These are phyloP conservation scores for Pomacea maculata DNA, from an alignment of 1,140 invertebrate genomes.

Conservation along the genomic window DNA sequence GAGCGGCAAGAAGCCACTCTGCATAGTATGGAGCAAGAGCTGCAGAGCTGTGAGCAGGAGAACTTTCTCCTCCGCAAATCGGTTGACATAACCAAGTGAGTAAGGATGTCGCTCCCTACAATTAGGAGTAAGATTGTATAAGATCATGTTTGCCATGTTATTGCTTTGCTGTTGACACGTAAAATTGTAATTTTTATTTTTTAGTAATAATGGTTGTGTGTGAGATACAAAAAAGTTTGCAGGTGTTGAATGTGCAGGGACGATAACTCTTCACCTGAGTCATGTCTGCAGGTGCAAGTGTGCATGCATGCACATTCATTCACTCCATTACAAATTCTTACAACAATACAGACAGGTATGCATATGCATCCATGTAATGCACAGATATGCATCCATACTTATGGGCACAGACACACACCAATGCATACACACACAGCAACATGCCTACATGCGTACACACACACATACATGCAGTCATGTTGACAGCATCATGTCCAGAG, in stretches of 20 bases:
- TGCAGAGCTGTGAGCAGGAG: constrained; percentile 33
- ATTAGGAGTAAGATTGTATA: too few relatives aligned
- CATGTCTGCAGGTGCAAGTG: background rate
- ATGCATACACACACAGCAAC: background rate
- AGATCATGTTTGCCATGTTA: too few relatives aligned
- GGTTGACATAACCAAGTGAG: constrained; percentile 54
- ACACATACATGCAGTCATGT: background rate
- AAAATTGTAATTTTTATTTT: background rate
- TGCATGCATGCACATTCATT: background rate
- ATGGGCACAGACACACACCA: too few relatives aligned
- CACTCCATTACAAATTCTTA: too few relatives aligned
- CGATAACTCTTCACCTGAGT: too few relatives aligned
- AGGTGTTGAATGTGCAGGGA: too few relatives aligned
- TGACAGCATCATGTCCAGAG: background rate
- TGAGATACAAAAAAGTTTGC: too few relatives aligned
- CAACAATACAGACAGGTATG: too few relatives aligned
- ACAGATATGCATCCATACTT: too few relatives aligned
- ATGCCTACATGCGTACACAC: background rate
- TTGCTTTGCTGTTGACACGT: too few relatives aligned
- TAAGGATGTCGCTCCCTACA: too few relatives aligned
- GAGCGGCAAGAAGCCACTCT: constrained; percentile 55
- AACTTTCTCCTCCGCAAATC: constrained; percentile 55
- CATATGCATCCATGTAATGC: too few relatives aligned
- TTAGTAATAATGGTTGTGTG: background rate
- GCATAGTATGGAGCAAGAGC: constrained; percentile 50